Percentiles rank a stretch among this genome's conserved stretches.
Evolutionary conservation across 2,797 vertebrate genomes (phyloP).

Genomic region (Pseudochirops corinnae): DNA sequence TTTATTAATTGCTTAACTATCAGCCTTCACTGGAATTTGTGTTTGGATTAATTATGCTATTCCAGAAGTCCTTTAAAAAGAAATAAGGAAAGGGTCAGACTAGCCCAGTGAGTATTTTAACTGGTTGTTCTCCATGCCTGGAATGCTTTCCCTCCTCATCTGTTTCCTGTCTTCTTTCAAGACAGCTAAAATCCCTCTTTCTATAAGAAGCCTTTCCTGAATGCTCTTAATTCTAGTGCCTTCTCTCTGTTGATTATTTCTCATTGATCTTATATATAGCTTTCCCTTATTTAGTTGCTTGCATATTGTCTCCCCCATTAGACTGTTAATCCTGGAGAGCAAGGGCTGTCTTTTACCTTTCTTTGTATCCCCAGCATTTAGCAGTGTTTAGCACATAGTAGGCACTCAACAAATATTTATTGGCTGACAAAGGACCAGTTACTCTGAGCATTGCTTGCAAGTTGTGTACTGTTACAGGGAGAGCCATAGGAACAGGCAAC

Average conservation of each 20-base stretch:
- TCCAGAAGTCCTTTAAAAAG: not conserved
- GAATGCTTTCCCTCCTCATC: not conserved
- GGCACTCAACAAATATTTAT: not conserved
- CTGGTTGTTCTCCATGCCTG: not conserved
- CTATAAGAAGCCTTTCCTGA: not conserved
- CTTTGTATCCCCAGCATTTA: not conserved
- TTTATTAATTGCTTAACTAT: slow-evolving; percentile 40
- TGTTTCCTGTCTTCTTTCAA: not conserved
- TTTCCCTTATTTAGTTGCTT: not conserved
- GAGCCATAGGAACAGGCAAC: not conserved
- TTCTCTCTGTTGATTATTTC: not conserved
- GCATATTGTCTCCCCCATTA: not conserved
- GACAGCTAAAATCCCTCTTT: not conserved
- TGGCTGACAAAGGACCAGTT: not conserved
- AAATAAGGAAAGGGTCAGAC: not conserved
- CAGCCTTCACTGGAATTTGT: slow-evolving; percentile 2
- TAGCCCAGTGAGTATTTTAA: not conserved
- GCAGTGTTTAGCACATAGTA: not conserved
- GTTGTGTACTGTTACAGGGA: slow-evolving; percentile 37
- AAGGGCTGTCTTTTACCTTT: not conserved
- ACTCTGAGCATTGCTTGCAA: slow-evolving; percentile 57
- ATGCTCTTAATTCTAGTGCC: not conserved
- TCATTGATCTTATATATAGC: not conserved
- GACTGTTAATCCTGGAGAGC: not conserved
- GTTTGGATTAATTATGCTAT: slow-evolving; percentile 30